Evolutionary conservation across 1,140 invertebrate genomes (phyloP), one percentile per base, ranked within the genome.

Genomic region (Diachasmimorpha longicaudata): DNA sequence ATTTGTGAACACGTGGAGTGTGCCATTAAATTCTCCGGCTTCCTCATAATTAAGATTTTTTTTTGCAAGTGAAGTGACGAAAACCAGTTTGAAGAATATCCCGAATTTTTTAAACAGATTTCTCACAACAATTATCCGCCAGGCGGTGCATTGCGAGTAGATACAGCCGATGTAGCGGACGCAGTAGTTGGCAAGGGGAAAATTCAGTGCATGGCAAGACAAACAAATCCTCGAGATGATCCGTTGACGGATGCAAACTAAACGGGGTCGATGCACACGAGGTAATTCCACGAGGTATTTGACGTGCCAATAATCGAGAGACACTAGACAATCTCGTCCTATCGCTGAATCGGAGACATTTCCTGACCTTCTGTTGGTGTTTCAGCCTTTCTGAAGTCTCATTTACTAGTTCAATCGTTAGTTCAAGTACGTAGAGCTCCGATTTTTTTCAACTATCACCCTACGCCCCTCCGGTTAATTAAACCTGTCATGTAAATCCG

Each of bases 291-390:
- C 39, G 39, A 42, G 9, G 39, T 42, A 9, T 42, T 13, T 31
- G 31, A 31, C 9, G 13, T 42, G 39, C 39, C 39, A 42, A 42
- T 42, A 13, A 42, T 42, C 39, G 39, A 42, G 11, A 13, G 4
- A 42, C 39, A 13, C 11, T 42, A 42, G 39, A 42, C 39, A 42
- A 11, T 42, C 9, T 42, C 39, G 52, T 55, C 36, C 36, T 55
- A 46, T 72, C 70, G 21, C 55, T 55, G 37, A 72, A 72, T 42
- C 25, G 39, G 52, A 72, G 11, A 42, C 13, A 25, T 25, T 72
- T 58, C 71, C 46, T 72, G 55, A 63, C 36, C 70, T 55, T 31
- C 21, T 46, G 44, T 21, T 37, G 46, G 14, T 48, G 70, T 16
- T 72, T 55, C 70, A 46, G 5, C 52, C 21, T 3, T 58, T 58